Evolutionary conservation across 2,797 vertebrate genomes (phyloP).

Genomic region (Cynopterus sphinx): DNA sequence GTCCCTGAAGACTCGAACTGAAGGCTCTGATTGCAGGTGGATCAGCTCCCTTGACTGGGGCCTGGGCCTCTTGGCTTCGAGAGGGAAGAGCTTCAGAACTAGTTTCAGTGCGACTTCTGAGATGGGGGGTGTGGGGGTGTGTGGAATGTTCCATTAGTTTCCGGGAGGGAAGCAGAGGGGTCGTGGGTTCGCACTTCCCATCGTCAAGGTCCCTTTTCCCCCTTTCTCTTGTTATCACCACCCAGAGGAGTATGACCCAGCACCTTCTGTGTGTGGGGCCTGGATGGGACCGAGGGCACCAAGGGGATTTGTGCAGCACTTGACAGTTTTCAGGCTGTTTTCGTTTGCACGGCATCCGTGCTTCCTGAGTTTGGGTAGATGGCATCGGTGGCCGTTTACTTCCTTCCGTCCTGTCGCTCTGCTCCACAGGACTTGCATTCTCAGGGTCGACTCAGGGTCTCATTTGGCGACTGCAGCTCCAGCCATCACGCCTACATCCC

Average conservation of each 20-base stretch:
- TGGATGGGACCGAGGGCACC: neutral
- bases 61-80: neutral
- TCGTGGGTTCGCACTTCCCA: rapidly evolving
- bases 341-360: neutral
- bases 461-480: neutral
- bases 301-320: neutral
- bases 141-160: rapidly evolving
- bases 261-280: rapidly evolving
- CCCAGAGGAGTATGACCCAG: neutral
- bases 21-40: neutral
- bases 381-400: too few species aligned
- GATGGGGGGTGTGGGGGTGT: neutral
- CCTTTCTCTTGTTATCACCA: neutral
- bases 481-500: neutral
- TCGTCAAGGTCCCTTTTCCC: rapidly evolving
- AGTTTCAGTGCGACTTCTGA: neutral
- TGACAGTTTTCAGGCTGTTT: neutral
- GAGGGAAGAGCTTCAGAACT: rapidly evolving
- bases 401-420: neutral
- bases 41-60: rapidly evolving
- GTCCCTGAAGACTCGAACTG: neutral
- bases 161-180: neutral
- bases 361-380: neutral
- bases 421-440: neutral
- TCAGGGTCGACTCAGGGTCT: neutral